Percentiles rank a stretch among this genome's conserved stretches.
Evolutionary conservation across 2,888 invertebrate genomes (phyloP).

Genomic region (Rhingia campestris): DNA sequence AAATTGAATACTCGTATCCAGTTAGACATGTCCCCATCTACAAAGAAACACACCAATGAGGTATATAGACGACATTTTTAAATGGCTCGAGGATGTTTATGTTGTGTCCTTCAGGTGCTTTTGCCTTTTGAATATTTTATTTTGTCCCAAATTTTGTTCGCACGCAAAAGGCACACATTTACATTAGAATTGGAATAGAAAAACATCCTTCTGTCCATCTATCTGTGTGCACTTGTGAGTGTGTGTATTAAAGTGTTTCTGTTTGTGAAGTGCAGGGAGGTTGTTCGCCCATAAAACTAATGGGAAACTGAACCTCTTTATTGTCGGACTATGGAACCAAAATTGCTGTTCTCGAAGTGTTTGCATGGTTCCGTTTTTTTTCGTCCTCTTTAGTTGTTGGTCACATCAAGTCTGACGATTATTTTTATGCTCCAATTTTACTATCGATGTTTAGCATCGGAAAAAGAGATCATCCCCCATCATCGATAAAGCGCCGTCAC

Average conservation of each 20-base stretch:
- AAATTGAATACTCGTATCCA: slow-evolving; percentile 5
- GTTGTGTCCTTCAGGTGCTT: slow-evolving; percentile 65
- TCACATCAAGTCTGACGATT: slow-evolving; percentile 69
- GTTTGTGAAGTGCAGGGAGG: slow-evolving; percentile 42
- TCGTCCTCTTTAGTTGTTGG: slow-evolving; percentile 17
- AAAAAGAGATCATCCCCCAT: slow-evolving; percentile 20
- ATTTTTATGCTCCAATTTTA: slow-evolving; percentile 69
- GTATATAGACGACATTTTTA: slow-evolving; percentile 19
- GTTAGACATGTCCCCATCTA: slow-evolving; percentile 14
- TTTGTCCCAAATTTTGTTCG: slow-evolving; percentile 61
- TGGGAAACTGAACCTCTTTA: slow-evolving; percentile 58
- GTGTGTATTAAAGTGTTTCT: not conserved
- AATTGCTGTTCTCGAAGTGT: slow-evolving; percentile 47
- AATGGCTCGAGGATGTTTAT: slow-evolving; percentile 31
- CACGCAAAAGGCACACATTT: slow-evolving; percentile 50
- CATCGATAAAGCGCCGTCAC: slow-evolving; percentile 50
- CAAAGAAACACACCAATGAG: not conserved
- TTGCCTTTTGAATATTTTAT: slow-evolving; percentile 64
- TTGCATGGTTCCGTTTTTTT: slow-evolving; percentile 15
- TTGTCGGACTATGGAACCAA: slow-evolving; percentile 41
- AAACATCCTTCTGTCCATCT: slow-evolving; percentile 29
- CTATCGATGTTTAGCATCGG: slow-evolving; percentile 64
- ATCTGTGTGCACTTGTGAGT: not conserved
- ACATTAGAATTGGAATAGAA: slow-evolving; percentile 44
- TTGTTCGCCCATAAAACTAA: slow-evolving; percentile 60